phyloP scores from a whole-genome alignment of 2,113 vertebrate genomes.

The Sapajus apella region DNA sequence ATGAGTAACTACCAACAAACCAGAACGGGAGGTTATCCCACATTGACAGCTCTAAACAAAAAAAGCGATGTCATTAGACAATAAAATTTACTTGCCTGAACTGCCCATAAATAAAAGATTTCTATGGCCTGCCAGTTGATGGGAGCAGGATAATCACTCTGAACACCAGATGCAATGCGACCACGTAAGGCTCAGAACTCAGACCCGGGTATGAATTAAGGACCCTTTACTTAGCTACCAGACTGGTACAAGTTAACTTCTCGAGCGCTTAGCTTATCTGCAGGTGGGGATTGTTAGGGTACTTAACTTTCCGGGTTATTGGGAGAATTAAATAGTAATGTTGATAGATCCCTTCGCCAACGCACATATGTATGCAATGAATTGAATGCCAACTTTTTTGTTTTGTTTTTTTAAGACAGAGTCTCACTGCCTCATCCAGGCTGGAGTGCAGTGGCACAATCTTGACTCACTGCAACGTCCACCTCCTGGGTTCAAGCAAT shows the following conservation, averaged over 20 bases:
- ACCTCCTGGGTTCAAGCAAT: too few species aligned
- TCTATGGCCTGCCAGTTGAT: background rate
- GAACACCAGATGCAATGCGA: background rate
- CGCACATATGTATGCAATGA: too few species aligned
- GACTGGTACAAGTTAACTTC: background rate
- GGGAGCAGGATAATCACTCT: background rate
- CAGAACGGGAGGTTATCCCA: background rate
- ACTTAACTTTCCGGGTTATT: background rate
- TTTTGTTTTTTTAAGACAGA: too few species aligned
- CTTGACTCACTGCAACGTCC: too few species aligned
- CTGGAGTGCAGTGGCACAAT: too few species aligned
- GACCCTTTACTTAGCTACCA: background rate
- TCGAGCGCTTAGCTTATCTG: background rate
- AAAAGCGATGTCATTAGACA: background rate
- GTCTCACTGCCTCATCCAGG: too few species aligned
- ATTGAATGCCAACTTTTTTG: too few species aligned
- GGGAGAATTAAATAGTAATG: background rate
- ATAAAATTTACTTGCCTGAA: background rate
- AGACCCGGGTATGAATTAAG: background rate
- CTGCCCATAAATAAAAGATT: background rate
- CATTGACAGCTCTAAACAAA: conserved; percentile 1
- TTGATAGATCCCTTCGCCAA: background rate
- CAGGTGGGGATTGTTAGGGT: background rate
- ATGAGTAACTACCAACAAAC: background rate
- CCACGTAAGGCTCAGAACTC: background rate